These are phyloP conservation scores for Lypha dubia DNA, from an alignment of 2,888 invertebrate species.

Conservation along the genomic window DNA sequence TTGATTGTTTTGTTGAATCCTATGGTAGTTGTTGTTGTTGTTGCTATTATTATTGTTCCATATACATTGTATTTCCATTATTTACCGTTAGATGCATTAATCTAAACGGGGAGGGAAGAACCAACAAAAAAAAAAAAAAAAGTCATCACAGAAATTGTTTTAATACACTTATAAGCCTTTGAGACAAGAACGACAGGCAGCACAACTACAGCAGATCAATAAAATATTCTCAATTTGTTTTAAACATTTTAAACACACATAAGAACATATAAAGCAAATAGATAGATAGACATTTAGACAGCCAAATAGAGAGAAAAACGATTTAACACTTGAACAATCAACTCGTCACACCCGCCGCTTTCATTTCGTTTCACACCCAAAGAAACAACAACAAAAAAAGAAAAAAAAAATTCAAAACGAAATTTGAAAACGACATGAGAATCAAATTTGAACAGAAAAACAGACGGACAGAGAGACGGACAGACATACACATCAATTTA, in stretches of 20 bases:
- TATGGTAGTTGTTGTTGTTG: slow-evolving; percentile 5
- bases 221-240: slow-evolving; percentile 52
- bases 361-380: slow-evolving; percentile 52
- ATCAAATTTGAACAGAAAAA: slow-evolving; percentile 11
- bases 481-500: slow-evolving; percentile 20
- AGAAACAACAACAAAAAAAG: not conserved
- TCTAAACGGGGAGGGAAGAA: not conserved
- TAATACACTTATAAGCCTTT: slow-evolving; percentile 48
- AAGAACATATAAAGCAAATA: slow-evolving; percentile 24
- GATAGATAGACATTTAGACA: slow-evolving; percentile 11
- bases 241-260: slow-evolving; percentile 27
- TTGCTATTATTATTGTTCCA: slow-evolving; percentile 39
- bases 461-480: too few species aligned
- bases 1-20: slow-evolving; percentile 1
- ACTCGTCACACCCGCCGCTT: slow-evolving; percentile 69
- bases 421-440: not conserved
- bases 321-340: slow-evolving; percentile 72
- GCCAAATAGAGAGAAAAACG: slow-evolving; percentile 50
- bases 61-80: slow-evolving; percentile 49
- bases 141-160: too few species aligned
- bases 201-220: not conserved
- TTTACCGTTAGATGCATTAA: slow-evolving; percentile 49
- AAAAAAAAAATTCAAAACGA: too few species aligned
- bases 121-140: too few species aligned
- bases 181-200: slow-evolving; percentile 18